Conservation (phyloP, 2,888 invertebrate genomes). For the Tenthredo distinguenda region DNA sequence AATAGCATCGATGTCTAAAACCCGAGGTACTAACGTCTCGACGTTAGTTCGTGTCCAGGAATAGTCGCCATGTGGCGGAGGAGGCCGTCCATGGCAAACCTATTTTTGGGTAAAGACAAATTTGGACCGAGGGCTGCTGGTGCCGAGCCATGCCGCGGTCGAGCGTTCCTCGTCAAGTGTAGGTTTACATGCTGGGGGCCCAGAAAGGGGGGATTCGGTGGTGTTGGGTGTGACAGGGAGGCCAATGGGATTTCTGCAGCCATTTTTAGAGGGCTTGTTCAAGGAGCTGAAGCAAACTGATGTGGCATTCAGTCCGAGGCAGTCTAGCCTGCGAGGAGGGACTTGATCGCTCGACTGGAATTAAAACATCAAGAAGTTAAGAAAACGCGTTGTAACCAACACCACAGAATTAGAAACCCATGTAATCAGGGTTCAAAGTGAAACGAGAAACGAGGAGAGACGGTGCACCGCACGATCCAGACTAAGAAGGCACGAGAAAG, state of each 20-base stretch:
- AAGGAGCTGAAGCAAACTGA: slow-evolving; percentile 68
- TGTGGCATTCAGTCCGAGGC: slow-evolving; percentile 74
- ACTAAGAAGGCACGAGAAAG: too few species aligned
- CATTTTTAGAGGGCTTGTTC: slow-evolving; percentile 77
- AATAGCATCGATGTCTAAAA: slow-evolving; percentile 15
- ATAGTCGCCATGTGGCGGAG: slow-evolving; percentile 74
- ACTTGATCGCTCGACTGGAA: neutral
- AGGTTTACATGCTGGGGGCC: slow-evolving; percentile 73
- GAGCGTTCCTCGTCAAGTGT: slow-evolving; percentile 71
- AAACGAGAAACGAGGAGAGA: neutral
- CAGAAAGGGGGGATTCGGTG: slow-evolving; percentile 62
- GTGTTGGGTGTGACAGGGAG: slow-evolving; percentile 69
- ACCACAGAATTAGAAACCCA: too few species aligned
- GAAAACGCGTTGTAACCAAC: neutral
- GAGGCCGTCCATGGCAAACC: slow-evolving; percentile 73
- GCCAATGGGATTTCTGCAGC: slow-evolving; percentile 76
- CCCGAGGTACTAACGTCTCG: neutral
- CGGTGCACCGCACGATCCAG: neutral
- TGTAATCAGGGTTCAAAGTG: neutral
- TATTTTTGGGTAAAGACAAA: slow-evolving; percentile 90
- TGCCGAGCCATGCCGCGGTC: slow-evolving; percentile 33
- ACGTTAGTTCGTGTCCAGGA: slow-evolving; percentile 68
- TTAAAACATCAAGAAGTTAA: neutral
- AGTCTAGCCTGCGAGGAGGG: slow-evolving; percentile 66
- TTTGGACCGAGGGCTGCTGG: slow-evolving; percentile 82